Evolutionary conservation across 2,113 vertebrate species (phyloP).

Genomic region (Oxyruncus cristatus): DNA sequence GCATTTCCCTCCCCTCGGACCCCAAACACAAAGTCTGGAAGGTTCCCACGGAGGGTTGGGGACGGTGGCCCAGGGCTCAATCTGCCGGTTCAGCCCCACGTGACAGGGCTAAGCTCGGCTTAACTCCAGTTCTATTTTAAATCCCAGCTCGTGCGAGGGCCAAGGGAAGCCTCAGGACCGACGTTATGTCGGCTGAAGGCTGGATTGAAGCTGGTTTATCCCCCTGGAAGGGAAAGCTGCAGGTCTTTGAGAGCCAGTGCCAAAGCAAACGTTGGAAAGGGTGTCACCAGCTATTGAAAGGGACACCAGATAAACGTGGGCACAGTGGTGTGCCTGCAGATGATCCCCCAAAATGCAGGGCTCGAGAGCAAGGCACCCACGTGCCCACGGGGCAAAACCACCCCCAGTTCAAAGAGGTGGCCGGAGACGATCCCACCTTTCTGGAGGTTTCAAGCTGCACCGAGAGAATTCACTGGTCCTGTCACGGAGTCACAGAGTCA

Average conservation of each 20-base stretch:
- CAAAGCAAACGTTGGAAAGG: background rate
- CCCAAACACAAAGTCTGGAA: no score
- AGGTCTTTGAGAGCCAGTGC: background rate
- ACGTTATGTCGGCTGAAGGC: background rate
- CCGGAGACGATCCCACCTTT: background rate
- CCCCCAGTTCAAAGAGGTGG: fast-evolving
- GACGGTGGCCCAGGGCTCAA: background rate
- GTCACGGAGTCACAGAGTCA: no score
- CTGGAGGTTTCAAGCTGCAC: background rate
- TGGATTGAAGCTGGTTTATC: background rate
- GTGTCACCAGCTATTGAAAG: background rate
- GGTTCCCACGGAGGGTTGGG: background rate
- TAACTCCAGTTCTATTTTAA: background rate
- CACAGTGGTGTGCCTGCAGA: background rate
- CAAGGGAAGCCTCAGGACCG: background rate
- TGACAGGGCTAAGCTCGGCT: background rate
- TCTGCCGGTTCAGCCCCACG: background rate
- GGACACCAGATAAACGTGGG: no score
- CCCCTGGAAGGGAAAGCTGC: background rate
- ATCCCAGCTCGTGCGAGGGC: background rate
- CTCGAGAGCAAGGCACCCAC: background rate
- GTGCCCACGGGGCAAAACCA: background rate
- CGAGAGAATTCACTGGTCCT: background rate
- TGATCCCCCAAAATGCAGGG: background rate
- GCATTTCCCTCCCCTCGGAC: no score